Evolutionary conservation across 2,113 vertebrate species (phyloP), one percentile per base, ranked within the genome.

Genomic region (Hemibagrus wyckioides): DNA sequence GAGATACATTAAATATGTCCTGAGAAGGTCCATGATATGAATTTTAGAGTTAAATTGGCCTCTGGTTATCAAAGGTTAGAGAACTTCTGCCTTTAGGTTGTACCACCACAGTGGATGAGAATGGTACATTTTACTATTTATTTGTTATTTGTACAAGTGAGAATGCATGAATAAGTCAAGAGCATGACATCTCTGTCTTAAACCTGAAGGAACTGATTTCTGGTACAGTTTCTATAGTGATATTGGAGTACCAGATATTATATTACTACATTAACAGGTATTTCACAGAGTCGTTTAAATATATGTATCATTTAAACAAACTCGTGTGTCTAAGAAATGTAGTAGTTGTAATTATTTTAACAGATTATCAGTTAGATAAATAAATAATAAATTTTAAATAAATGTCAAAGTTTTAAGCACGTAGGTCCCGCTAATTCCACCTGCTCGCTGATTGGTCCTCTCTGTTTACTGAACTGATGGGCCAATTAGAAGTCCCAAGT

Each of bases 401-500:
- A n/a, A n/a, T n/a, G n/a, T n/a, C n/a, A n/a, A n/a, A n/a, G n/a
- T n/a, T n/a, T n/a, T n/a, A n/a, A n/a, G n/a, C n/a, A n/a, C n/a
- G n/a, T n/a, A 54, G 41, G 21, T 73, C 41, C 54, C 80, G 61
- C 80, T 87, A 75, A 87, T 73, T 61, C 25, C 52, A 50, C 67
- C 80, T 82, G 85, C 44, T 33, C 41, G 17, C 39, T 83, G 56
- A 65, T 83, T 83, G 86, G 86, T 50, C 14, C 5, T 4, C n/a
- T n/a, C 9, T 85, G 61, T 89, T 87, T 90, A 91, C 88, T 88
- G 87, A 77, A 77, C 57, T 77, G 77, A 82, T 80, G 50, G 84
- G 79, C 95, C 93, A 94, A 96, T 94, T 93, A 91, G 80, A 73
- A 54, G 56, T 4, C 80, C 84, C 84, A 59, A 23, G 48, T 80